Evolutionary conservation across 64 coral and sea anemone genomes (phyloP).

Genomic region (Catalaphyllia jardinei): DNA sequence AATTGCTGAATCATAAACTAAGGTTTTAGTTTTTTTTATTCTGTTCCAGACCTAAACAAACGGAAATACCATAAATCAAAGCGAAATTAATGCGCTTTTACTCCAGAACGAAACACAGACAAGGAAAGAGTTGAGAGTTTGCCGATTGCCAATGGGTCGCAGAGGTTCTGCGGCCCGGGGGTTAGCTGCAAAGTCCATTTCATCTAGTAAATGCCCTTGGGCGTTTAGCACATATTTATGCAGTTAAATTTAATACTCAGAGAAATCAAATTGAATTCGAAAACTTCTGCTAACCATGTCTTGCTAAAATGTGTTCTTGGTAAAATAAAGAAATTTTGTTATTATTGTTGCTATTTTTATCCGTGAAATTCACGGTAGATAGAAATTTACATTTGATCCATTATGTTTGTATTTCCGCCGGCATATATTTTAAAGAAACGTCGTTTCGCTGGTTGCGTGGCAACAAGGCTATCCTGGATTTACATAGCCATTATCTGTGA

Average conservation of each 20-base stretch:
- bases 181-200: background rate
- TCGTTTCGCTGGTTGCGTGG: background rate
- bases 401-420: slow-evolving; percentile 4
- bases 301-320: too few species aligned
- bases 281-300: background rate
- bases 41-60: too few species aligned
- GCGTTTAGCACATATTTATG: background rate
- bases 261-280: background rate
- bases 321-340: too few species aligned
- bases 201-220: background rate
- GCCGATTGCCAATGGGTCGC: background rate
- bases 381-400: background rate
- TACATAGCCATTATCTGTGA: background rate
- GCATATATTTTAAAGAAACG: background rate
- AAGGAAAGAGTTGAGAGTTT: background rate
- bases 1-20: background rate
- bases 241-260: background rate
- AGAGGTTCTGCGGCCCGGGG: too few species aligned
- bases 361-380: background rate
- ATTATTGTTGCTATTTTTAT: background rate
- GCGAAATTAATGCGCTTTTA: background rate
- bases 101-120: background rate
- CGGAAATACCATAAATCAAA: background rate
- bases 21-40: background rate
- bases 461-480: background rate